These are phyloP conservation scores for Gila robusta DNA, from an alignment of 2,797 vertebrate species.

Conservation along the genomic window DNA sequence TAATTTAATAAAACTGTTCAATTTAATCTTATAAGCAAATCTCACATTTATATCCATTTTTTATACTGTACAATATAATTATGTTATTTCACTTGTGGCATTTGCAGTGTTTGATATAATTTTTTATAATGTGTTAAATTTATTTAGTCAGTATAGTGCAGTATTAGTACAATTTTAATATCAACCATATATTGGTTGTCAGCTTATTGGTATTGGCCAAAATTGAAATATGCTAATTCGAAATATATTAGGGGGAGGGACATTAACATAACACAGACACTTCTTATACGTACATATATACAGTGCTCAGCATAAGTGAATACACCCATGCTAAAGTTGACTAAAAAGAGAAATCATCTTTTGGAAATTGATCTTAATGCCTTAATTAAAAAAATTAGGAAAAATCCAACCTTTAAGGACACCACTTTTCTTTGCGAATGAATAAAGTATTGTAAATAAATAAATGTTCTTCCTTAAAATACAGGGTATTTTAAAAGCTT, in stretches of 20 bases:
- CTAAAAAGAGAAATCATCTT: too few species aligned
- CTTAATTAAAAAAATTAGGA: too few species aligned
- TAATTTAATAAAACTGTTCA: too few species aligned
- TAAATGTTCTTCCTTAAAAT: too few species aligned
- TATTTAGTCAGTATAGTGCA: not conserved
- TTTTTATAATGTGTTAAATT: not conserved
- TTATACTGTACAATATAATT: not conserved
- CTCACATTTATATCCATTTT: not conserved
- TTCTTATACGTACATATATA: too few species aligned
- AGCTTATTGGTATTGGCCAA: not conserved
- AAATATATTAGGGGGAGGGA: not conserved
- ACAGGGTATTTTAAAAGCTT: too few species aligned
- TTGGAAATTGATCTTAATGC: too few species aligned
- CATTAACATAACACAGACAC: not conserved
- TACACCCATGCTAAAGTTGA: too few species aligned
- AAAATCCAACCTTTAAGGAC: too few species aligned
- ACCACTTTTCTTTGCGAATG: too few species aligned
- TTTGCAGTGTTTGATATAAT: not conserved
- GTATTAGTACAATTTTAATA: not conserved
- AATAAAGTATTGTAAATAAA: too few species aligned
- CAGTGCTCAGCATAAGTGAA: too few species aligned
- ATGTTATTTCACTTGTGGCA: not conserved
- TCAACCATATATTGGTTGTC: not conserved
- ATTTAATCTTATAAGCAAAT: not conserved
- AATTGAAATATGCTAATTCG: not conserved